Conservation (phyloP, 2,797 vertebrate species). For the Chaenodraco wilsoni region DNA sequence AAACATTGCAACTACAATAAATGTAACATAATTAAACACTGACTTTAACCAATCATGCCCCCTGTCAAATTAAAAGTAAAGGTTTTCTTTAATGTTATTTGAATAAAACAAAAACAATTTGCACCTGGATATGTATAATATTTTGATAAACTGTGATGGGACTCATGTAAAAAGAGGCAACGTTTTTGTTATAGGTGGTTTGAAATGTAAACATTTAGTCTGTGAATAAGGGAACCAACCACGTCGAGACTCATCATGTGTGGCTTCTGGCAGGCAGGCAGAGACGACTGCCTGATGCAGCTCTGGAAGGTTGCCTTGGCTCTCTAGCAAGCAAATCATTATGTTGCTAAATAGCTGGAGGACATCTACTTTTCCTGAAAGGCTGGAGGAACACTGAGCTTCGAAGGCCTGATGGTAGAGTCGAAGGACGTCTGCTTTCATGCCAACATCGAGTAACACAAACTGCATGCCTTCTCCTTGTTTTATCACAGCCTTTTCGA, state of each 20-base stretch:
- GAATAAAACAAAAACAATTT: background rate
- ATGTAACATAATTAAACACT: background rate
- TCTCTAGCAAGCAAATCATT: slow-evolving; percentile 85
- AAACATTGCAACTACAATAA: slow-evolving; percentile 1
- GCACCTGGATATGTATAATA: background rate
- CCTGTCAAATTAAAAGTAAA: background rate
- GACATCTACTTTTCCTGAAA: slow-evolving; percentile 31
- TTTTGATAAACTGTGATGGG: background rate
- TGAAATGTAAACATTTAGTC: background rate
- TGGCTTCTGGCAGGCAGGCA: slow-evolving; percentile 46
- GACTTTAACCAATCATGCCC: background rate
- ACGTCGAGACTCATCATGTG: slow-evolving; percentile 65
- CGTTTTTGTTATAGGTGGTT: background rate
- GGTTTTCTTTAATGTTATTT: background rate
- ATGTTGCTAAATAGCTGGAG: slow-evolving; percentile 80
- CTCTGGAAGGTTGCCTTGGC: slow-evolving; percentile 54
- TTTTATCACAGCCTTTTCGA: slow-evolving; percentile 72
- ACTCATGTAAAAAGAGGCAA: background rate
- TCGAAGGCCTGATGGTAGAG: slow-evolving; percentile 83
- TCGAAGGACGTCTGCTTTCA: slow-evolving; percentile 81
- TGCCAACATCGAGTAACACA: slow-evolving; percentile 71
- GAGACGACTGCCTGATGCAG: slow-evolving; percentile 66
- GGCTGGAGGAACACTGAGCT: slow-evolving; percentile 22
- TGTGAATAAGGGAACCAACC: slow-evolving; percentile 77
- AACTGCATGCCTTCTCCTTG: slow-evolving; percentile 43